These are phyloP conservation scores for Nycticebus coucang DNA, from an alignment of 2,113 vertebrate species.

Conservation along the genomic window DNA sequence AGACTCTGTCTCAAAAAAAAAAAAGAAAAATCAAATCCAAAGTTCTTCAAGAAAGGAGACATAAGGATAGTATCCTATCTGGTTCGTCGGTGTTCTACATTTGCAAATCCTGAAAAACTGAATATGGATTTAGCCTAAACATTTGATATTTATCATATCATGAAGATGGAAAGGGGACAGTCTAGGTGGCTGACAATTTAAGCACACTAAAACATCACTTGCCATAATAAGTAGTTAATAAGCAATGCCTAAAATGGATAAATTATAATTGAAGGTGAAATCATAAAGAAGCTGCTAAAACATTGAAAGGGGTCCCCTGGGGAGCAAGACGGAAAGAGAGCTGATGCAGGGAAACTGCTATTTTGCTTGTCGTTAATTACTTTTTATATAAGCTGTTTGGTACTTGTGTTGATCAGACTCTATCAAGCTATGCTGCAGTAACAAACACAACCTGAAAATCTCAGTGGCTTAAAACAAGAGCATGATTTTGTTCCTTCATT, in stretches of 20 bases:
- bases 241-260: background rate
- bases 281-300: background rate
- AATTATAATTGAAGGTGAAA: background rate
- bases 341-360: background rate
- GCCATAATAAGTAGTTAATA: background rate
- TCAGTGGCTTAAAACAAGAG: background rate
- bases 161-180: background rate
- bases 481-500: background rate
- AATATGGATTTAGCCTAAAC: background rate
- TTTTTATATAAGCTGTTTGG: background rate
- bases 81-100: background rate
- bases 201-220: background rate
- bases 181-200: background rate
- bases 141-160: background rate
- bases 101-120: background rate
- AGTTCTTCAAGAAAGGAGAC: background rate
- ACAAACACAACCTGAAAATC: background rate
- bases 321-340: background rate
- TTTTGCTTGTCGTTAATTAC: background rate
- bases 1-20: too few species aligned
- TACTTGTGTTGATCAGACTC: background rate
- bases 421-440: fast-evolving
- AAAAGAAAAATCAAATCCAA: too few species aligned
- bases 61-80: background rate
- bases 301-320: background rate